These are phyloP conservation scores for Montipora capricornis DNA, from an alignment of 64 coral and sea anemone genomes.

Conservation along the genomic window DNA sequence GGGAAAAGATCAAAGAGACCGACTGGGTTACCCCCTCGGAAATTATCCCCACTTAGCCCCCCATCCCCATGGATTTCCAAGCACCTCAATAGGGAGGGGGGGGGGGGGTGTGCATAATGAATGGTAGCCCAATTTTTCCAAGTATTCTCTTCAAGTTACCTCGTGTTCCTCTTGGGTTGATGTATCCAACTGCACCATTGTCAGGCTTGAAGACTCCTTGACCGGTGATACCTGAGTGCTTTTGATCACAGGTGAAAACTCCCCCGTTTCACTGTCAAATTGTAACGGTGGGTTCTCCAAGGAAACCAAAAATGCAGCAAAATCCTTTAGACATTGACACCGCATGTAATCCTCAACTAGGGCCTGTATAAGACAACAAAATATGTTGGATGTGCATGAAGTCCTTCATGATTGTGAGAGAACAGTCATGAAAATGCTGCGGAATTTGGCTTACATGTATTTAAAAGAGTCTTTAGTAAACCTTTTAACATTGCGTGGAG, in stretches of 20 bases:
- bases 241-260: constrained; percentile 46
- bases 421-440: too few relatives aligned
- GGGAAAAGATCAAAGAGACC: too few relatives aligned
- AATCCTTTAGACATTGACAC: constrained; percentile 22
- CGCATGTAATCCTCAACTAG: constrained; percentile 52
- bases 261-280: constrained; percentile 37
- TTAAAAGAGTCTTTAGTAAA: too few relatives aligned
- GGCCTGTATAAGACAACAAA: constrained; percentile 26
- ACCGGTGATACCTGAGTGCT: constrained; percentile 47
- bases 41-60: too few relatives aligned
- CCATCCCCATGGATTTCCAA: too few relatives aligned
- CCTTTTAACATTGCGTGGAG: too few relatives aligned
- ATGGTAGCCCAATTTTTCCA: too few relatives aligned
- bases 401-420: background rate
- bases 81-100: too few relatives aligned
- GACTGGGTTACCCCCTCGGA: too few relatives aligned
- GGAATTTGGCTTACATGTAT: too few relatives aligned
- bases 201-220: background rate
- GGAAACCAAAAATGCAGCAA: constrained; percentile 49
- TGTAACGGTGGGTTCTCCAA: constrained; percentile 49
- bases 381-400: background rate
- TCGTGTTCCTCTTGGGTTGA: constrained; percentile 23
- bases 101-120: too few relatives aligned
- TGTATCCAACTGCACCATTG: constrained; percentile 39
- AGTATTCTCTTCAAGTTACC: background rate